Percentiles rank a stretch among this genome's conserved stretches.
Conservation (phyloP, 2,113 vertebrate genomes). For the Dicerorhinus sumatrensis region DNA sequence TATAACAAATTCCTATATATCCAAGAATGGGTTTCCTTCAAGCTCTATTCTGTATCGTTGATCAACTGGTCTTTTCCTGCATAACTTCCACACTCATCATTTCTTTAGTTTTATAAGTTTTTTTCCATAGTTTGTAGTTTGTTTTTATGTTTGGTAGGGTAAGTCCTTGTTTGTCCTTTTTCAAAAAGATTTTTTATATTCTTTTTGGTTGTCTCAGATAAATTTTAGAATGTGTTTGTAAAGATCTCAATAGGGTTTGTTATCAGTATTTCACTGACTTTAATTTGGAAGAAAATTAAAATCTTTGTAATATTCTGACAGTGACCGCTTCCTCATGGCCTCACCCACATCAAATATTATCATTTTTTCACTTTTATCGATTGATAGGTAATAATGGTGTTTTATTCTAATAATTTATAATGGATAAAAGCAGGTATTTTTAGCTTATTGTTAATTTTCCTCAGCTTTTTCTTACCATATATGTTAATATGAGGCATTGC, state of each 20-base stretch:
- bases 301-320: not conserved
- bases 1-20: not conserved
- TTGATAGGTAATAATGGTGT: not conserved
- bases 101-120: not conserved
- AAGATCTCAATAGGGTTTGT: not conserved
- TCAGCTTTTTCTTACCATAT: not conserved
- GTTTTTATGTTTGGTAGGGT: not conserved
- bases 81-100: not conserved
- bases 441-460: not conserved
- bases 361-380: not conserved
- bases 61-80: not conserved
- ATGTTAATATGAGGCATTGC: not conserved
- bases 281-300: conserved; percentile 8
- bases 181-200: conserved; percentile 20
- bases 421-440: not conserved
- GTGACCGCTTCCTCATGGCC: not conserved
- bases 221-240: conserved; percentile 28
- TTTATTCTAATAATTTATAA: not conserved
- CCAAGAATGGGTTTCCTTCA: not conserved
- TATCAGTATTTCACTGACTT: not conserved
- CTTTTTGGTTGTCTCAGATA: not conserved
- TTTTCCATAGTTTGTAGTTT: not conserved
- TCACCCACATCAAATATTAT: not conserved
- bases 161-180: not conserved
- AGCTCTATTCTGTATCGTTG: not conserved